Percentiles rank a stretch among this genome's conserved stretches.
These are phyloP conservation scores for Pogoniulus pusillus DNA, from an alignment of 2,797 vertebrate genomes.

Conservation along the genomic window DNA sequence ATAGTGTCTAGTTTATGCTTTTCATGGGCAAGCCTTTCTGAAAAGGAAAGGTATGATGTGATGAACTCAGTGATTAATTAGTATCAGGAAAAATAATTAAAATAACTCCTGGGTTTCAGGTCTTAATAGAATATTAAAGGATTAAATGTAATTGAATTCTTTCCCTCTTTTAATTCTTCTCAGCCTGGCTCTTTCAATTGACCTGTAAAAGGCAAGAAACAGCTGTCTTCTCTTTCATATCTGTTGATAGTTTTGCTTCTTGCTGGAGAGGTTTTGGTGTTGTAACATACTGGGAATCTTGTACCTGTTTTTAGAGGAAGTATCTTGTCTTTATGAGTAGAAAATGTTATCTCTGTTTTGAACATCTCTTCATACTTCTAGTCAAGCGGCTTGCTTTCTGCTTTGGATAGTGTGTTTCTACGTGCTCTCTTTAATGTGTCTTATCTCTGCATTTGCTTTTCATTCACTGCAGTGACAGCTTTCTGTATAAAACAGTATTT, in stretches of 20 bases:
- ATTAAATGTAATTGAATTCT: neutral
- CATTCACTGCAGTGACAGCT: neutral
- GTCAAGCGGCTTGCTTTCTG: neutral
- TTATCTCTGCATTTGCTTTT: constrained; percentile 1
- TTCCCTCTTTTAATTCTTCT: constrained; percentile 26
- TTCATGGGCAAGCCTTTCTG: neutral
- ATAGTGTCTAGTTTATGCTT: neutral
- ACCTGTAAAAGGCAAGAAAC: constrained; percentile 23
- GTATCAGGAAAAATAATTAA: neutral
- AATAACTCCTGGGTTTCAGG: neutral
- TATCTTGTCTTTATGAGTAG: neutral
- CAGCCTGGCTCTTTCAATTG: constrained; percentile 21
- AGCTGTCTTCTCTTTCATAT: neutral
- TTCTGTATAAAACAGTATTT: neutral
- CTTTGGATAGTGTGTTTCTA: neutral
- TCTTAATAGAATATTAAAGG: neutral
- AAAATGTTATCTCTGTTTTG: neutral
- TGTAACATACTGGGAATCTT: neutral
- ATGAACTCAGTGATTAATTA: neutral
- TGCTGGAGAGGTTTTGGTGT: neutral
- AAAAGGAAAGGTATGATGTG: neutral
- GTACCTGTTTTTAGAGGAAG: neutral
- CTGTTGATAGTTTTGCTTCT: constrained; percentile 1
- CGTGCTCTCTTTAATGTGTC: neutral
- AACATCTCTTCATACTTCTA: neutral